Base-by-base conservation (phyloP, 1,140 invertebrate genomes). In the Semibalanus balanoides region DNA sequence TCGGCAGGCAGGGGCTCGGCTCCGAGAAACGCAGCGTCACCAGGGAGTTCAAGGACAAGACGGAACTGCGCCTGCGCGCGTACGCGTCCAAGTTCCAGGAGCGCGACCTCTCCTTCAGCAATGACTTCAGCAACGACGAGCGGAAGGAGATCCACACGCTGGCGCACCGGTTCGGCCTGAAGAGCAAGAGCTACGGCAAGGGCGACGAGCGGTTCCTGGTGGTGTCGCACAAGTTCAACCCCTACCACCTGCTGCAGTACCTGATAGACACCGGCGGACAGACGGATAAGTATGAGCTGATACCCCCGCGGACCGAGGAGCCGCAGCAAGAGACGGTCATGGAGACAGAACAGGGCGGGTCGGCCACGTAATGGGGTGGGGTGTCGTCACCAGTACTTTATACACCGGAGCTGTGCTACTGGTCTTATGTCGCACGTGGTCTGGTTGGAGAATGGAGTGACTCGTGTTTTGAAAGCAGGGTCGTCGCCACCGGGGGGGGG, bases 51-150 rank as follows among this genome's bases (percentile, higher is more conserved):
- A 64, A 64, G 51, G 22, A 64, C 22, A 64, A 64, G 1, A 25
- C 51, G 51, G 51, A 64, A 19, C 11, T 64, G 51, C 51, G 51
- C 9, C 51, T 64, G 51, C 74, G 74, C 11, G 35, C 74, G 74
- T 74, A 74, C 7, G 29, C 35, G 29, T 29, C 28, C 74, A 14
- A 74, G 29, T 30, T 64, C 30, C 28, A 74, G 28, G 74, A 64
- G 28, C 79, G 81, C 91, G 76, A 85, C 89, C 51, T 93, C 93
- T 82, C 87, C 88, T 29, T 83, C 85, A 0, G 51, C 51, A 25
- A 14, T 25, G 88, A 90, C 73, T 92, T 93, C 81, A 86, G 85
- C 0, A 90, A 88, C 75, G 90, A 91, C 31, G 91, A 93, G 81
- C 84, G 91, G 70, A 87, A 87, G 14, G 78, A 84, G 14, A 87